Conservation (phyloP, 2,888 invertebrate genomes). For the Meandrusa payeni region DNA sequence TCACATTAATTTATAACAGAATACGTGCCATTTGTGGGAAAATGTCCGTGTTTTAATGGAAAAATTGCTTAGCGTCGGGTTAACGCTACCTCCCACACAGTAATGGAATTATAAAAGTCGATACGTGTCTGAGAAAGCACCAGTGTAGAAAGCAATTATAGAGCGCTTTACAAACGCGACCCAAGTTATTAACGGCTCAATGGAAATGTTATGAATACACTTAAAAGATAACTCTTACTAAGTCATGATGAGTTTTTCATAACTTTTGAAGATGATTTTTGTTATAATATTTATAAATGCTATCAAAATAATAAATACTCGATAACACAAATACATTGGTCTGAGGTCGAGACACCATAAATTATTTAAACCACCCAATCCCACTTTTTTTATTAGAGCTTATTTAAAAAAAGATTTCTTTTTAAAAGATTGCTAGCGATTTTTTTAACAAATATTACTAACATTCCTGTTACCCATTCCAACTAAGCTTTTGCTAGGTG, state of each 20-base stretch:
- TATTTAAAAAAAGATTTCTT: too few relatives aligned
- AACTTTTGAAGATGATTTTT: background rate
- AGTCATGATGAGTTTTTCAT: background rate
- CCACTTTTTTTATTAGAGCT: too few relatives aligned
- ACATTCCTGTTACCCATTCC: too few relatives aligned
- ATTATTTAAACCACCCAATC: too few relatives aligned
- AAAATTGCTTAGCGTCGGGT: conserved; percentile 30
- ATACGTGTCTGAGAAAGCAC: conserved; percentile 40
- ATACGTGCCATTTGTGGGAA: conserved; percentile 14
- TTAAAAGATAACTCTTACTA: background rate
- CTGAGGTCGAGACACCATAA: too few relatives aligned
- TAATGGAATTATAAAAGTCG: conserved; percentile 45
- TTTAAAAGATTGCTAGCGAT: too few relatives aligned
- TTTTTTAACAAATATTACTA: too few relatives aligned
- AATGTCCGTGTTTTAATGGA: conserved; percentile 15
- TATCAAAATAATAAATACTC: too few relatives aligned
- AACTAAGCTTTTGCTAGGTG: too few relatives aligned
- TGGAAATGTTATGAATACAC: conserved; percentile 16
- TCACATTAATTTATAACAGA: conserved; percentile 3
- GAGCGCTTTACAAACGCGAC: conserved; percentile 31
- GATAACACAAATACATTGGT: too few relatives aligned
- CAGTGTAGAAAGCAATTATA: conserved; percentile 54
- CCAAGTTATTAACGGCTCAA: conserved; percentile 28
- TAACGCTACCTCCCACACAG: conserved; percentile 38
- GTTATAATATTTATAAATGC: background rate